Evolutionary conservation across 2,113 vertebrate species (phyloP).

Genomic region (Caracal caracal): DNA sequence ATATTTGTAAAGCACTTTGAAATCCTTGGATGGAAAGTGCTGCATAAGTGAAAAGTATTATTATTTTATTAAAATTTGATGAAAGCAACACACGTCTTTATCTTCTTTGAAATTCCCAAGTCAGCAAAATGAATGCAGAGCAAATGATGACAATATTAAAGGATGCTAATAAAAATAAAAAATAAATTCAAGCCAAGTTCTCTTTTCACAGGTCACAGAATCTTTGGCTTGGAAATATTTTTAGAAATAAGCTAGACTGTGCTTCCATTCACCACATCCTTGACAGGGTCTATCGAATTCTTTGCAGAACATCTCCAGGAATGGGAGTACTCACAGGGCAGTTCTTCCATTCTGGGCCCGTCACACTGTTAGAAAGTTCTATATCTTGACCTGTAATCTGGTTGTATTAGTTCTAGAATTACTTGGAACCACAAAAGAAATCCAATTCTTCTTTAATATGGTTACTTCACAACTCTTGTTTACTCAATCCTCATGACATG

Average conservation of each 20-base stretch:
- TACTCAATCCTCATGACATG: neutral
- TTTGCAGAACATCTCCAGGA: neutral
- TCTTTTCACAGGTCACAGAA: neutral
- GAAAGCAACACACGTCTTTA: constrained; percentile 37
- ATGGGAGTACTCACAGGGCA: neutral
- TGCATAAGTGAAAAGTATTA: constrained; percentile 76
- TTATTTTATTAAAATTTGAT: constrained; percentile 63
- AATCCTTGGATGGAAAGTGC: constrained; percentile 80
- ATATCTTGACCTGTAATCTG: neutral
- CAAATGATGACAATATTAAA: neutral
- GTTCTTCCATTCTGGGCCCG: neutral
- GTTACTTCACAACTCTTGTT: neutral
- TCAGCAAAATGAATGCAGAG: constrained; percentile 26
- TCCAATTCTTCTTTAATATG: neutral
- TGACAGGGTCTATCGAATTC: neutral
- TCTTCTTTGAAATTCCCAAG: constrained; percentile 44
- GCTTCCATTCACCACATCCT: neutral
- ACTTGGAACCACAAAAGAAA: neutral
- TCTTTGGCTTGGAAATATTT: neutral
- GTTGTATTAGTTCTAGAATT: neutral
- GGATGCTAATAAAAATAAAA: neutral
- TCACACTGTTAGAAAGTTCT: neutral
- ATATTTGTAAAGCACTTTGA: constrained; percentile 79
- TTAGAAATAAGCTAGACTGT: neutral
- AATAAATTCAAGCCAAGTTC: neutral